phyloP scores from a whole-genome alignment of 2,888 invertebrate genomes.

The Pimpla rufipes region DNA sequence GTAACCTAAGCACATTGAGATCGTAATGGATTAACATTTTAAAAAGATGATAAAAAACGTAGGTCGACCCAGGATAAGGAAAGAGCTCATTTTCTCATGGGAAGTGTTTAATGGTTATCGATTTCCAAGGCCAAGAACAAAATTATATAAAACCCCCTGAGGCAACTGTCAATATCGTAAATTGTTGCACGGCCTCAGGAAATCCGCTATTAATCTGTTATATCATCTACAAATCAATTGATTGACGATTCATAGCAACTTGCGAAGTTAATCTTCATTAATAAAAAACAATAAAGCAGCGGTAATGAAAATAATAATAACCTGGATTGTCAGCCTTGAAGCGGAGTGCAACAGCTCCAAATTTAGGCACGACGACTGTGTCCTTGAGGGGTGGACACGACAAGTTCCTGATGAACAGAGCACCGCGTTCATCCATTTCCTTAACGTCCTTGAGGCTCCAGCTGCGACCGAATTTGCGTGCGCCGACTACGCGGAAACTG shows the following conservation, averaged over 20 bases:
- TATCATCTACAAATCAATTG: neutral
- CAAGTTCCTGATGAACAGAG: constrained; percentile 87
- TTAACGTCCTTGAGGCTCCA: constrained; percentile 87
- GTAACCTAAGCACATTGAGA: constrained; percentile 87
- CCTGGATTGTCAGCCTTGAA: constrained; percentile 92
- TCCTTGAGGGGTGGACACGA: constrained; percentile 90
- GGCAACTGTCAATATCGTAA: neutral
- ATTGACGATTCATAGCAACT: neutral
- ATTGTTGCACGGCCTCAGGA: neutral
- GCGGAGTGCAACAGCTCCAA: constrained; percentile 90
- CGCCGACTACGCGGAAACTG: constrained; percentile 90
- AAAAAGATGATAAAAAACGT: constrained; percentile 4
- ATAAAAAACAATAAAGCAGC: neutral
- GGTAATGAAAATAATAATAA: constrained; percentile 78
- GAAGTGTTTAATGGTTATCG: constrained; percentile 38
- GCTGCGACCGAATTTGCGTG: constrained; percentile 86
- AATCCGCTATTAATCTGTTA: neutral
- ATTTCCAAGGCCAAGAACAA: constrained; percentile 26
- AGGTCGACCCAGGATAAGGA: neutral
- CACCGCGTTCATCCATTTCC: constrained; percentile 87
- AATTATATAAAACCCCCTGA: constrained; percentile 4
- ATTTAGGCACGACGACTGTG: constrained; percentile 90
- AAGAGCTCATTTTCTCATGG: constrained; percentile 21
- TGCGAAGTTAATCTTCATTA: neutral
- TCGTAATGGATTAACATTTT: constrained; percentile 40